Conservation (phyloP, 2,113 vertebrate species). For the Choloepus hoffmanni region DNA sequence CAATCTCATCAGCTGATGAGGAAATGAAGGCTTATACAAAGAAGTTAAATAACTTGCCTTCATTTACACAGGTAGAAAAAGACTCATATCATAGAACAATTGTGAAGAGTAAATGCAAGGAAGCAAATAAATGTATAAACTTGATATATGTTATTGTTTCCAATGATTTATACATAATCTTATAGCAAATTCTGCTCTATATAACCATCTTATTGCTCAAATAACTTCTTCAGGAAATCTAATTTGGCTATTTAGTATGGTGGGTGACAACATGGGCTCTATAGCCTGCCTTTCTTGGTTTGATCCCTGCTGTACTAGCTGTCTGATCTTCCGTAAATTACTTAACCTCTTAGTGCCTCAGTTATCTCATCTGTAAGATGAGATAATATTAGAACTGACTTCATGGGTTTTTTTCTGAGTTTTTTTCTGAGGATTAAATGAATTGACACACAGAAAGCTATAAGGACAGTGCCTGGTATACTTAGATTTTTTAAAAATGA, state of each 20-base stretch:
- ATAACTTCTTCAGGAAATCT: constrained; percentile 1
- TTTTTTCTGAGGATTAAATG: constrained; percentile 23
- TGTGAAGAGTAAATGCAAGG: constrained; percentile 34
- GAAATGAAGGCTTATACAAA: constrained; percentile 17
- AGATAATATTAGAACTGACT: not conserved
- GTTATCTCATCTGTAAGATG: constrained; percentile 1
- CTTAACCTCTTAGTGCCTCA: constrained; percentile 4
- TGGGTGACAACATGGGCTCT: not conserved
- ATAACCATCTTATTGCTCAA: not conserved
- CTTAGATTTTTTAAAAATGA: constrained; percentile 22
- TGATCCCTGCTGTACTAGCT: not conserved
- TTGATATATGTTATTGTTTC: not conserved
- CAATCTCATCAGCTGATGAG: not conserved
- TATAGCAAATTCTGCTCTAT: constrained; percentile 53
- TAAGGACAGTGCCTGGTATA: not conserved
- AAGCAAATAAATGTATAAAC: not conserved
- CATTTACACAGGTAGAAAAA: constrained; percentile 41
- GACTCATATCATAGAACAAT: not conserved
- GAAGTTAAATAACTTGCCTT: constrained; percentile 42
- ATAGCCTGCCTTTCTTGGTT: constrained; percentile 51
- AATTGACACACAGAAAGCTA: constrained; percentile 39
- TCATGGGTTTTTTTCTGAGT: not conserved
- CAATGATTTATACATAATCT: constrained; percentile 9
- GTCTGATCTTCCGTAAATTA: constrained; percentile 13
- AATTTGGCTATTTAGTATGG: not conserved